Base-by-base conservation (phyloP, 2,888 invertebrate species). In the Meteorus colon region DNA sequence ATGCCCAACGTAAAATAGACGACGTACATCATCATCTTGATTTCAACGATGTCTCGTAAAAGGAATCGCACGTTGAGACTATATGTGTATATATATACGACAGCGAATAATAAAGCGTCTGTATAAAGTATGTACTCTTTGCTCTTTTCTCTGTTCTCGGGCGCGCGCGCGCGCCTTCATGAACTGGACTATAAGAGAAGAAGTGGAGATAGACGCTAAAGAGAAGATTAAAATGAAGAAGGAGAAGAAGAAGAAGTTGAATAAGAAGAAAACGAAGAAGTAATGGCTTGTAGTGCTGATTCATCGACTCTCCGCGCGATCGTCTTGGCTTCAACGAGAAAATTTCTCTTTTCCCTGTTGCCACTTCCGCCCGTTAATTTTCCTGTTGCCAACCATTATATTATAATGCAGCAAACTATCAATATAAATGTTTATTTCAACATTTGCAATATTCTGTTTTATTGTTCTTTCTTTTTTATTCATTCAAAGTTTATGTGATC, bases 281-380 rank as follows among this genome's bases (percentile, higher is more conserved):
- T 74, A 69, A 69, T 75, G 71, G 71, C 75, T 75, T 59, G 75
- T 71, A 70, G 65, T 65, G 67, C 66, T 75, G 75, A 75, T 75
- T 75, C 75, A 75, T 75, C 72, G 72, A 75, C 75, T 72, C 51
- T 45, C 12, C 27, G 55, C 55, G 34, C 51, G 29, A 45, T 62
- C n/a, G 4, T 55, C 55, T 55, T 55, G 55, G 55, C 19, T 55
- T 59, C 59, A 73, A 72, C 72, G 60, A 55, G 67, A 72, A 69
- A 66, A 31, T 75, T 75, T 71, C 71, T 71, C 71, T 75, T 75
- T 75, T 75, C 16, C 62, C 66, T 65, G 59, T 59, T 73, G 24
- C 66, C 59, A 75, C 71, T 75, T 75, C 75, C 72, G 75, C 51
- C 51, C 48, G 75, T 75, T 75, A 75, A 75, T 75, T 75, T 75